phyloP scores from a whole-genome alignment of 2,888 invertebrate species.

The Patella depressa region DNA sequence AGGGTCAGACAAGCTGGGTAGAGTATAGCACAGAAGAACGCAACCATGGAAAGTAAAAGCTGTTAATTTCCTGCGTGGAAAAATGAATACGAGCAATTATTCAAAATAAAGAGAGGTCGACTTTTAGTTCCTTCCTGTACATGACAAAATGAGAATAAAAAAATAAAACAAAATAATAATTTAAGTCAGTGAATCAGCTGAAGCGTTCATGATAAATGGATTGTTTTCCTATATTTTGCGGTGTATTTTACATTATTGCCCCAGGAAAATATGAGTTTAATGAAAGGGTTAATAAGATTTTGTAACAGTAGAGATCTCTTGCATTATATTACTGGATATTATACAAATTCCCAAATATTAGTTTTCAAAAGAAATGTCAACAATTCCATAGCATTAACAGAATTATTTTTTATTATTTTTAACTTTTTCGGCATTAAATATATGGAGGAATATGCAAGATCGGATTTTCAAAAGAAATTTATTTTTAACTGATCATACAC shows the following conservation, averaged over 20 bases:
- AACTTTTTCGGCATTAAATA: no score
- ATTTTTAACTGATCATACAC: no score
- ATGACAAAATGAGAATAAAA: constrained; percentile 10
- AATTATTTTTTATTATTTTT: no score
- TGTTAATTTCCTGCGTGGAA: constrained; percentile 36
- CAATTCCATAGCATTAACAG: no score
- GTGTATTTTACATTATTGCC: constrained; percentile 8
- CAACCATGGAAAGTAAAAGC: constrained; percentile 30
- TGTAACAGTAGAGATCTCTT: not conserved
- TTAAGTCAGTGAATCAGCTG: not conserved
- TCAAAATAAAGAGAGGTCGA: constrained; percentile 20
- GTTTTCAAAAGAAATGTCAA: no score
- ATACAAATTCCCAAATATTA: no score
- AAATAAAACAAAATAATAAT: not conserved
- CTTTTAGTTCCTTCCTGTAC: constrained; percentile 22
- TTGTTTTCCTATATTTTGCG: constrained; percentile 10
- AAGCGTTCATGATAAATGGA: constrained; percentile 9
- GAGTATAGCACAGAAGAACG: constrained; percentile 26
- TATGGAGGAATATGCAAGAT: no score
- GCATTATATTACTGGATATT: no score
- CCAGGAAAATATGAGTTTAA: constrained; percentile 3
- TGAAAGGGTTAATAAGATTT: not conserved
- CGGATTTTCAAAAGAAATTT: no score
- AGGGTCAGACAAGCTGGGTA: constrained; percentile 23
- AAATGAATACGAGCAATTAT: constrained; percentile 27